phyloP scores from a whole-genome alignment of 2,888 invertebrate species.

The Coelopa pilipes region DNA sequence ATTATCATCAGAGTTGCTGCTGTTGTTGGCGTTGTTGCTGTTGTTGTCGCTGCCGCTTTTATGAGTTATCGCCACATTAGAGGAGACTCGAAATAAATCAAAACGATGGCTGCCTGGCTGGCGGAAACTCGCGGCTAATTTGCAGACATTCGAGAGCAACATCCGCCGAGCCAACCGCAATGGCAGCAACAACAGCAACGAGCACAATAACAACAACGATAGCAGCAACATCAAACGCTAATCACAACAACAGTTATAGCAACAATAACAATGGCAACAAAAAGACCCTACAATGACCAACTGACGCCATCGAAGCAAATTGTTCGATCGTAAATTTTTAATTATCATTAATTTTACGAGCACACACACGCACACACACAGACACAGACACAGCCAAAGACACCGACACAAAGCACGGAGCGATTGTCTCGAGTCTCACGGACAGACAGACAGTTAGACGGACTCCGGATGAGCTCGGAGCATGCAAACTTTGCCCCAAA shows the following conservation, averaged over 20 bases:
- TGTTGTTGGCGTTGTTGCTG: too few relatives aligned
- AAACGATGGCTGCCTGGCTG: not conserved
- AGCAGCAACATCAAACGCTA: conserved; percentile 17
- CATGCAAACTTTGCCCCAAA: conserved; percentile 33
- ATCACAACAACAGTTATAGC: conserved; percentile 1
- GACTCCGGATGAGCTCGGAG: conserved; percentile 3
- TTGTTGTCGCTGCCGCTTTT: too few relatives aligned
- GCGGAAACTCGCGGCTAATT: conserved; percentile 6
- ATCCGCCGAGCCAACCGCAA: too few relatives aligned
- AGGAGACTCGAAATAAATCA: not conserved
- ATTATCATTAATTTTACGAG: conserved; percentile 46
- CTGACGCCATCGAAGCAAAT: conserved; percentile 34
- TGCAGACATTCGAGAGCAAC: not conserved
- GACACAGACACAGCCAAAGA: conserved; percentile 31
- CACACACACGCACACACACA: conserved; percentile 42
- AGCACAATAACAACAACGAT: not conserved
- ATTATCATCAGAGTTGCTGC: too few relatives aligned
- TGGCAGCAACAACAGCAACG: too few relatives aligned
- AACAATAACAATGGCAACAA: not conserved
- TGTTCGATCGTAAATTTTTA: conserved; percentile 41
- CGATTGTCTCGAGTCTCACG: not conserved
- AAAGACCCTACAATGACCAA: too few relatives aligned
- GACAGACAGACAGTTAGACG: not conserved
- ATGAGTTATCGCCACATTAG: too few relatives aligned
- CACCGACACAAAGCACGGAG: not conserved